Conservation (phyloP, 2,797 vertebrate species). For the Smutsia temminckii region DNA sequence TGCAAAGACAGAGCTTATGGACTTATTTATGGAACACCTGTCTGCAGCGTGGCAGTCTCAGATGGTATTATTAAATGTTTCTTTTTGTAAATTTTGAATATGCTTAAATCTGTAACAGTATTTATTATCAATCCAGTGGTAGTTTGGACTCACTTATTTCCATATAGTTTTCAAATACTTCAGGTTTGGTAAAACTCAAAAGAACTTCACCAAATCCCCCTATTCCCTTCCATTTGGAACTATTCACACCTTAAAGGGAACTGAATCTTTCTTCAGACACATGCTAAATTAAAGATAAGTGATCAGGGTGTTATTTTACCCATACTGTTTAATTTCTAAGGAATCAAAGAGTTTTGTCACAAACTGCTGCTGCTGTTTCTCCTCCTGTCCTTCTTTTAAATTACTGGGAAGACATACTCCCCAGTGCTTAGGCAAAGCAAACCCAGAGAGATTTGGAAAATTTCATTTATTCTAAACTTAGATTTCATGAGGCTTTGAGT, state of each 20-base stretch:
- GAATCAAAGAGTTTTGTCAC: not conserved
- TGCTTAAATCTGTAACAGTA: not conserved
- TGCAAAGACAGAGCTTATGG: constrained; percentile 39
- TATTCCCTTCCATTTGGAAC: not conserved
- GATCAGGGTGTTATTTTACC: not conserved
- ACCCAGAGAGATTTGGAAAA: constrained; percentile 43
- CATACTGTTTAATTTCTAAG: not conserved
- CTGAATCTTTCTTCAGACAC: not conserved
- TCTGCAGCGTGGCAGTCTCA: not conserved
- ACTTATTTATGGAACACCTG: constrained; percentile 51
- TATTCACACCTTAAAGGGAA: not conserved
- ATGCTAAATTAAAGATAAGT: not conserved
- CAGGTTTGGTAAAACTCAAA: constrained; percentile 30
- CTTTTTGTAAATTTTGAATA: constrained; percentile 61
- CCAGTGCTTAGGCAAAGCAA: constrained; percentile 45
- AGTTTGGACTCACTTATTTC: constrained; percentile 46
- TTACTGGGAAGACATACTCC: not conserved
- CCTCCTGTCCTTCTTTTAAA: not conserved
- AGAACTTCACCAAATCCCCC: not conserved
- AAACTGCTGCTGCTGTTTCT: not conserved
- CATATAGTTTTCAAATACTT: constrained; percentile 48
- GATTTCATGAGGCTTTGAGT: constrained; percentile 43
- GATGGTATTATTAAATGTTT: not conserved
- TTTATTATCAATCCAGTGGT: constrained; percentile 3
- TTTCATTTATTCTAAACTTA: constrained; percentile 50